Conservation (phyloP, 2,797 vertebrate species). For the Onychomys arenicola region DNA sequence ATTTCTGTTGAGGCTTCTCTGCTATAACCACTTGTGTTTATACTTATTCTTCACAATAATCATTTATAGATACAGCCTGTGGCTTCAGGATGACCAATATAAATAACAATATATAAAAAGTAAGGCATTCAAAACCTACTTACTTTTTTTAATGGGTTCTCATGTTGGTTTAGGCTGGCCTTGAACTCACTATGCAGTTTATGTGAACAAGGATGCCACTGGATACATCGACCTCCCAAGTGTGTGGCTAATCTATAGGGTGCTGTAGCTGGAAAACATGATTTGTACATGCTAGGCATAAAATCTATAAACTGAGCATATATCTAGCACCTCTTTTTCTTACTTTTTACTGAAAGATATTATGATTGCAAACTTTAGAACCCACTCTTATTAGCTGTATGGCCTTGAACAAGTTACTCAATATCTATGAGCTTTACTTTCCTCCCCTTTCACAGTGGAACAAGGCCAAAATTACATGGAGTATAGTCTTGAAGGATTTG, state of each 20-base stretch:
- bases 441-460: background rate
- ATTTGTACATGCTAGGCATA: background rate
- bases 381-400: background rate
- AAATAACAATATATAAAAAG: no score
- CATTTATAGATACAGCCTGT: background rate
- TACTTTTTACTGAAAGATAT: background rate
- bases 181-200: background rate
- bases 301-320: background rate
- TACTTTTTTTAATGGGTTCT: background rate
- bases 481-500: background rate
- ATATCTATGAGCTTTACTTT: background rate
- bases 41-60: background rate
- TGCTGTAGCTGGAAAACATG: background rate
- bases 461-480: background rate
- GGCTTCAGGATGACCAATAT: background rate
- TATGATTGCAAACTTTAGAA: background rate
- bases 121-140: background rate
- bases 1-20: background rate
- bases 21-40: background rate
- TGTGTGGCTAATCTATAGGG: background rate
- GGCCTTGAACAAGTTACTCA: background rate
- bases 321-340: background rate
- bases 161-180: background rate
- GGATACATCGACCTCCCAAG: background rate
- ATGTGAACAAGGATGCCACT: background rate